These are phyloP conservation scores for Rugalucina vietnamica DNA, from an alignment of 2,888 invertebrate genomes.

Conservation along the genomic window DNA sequence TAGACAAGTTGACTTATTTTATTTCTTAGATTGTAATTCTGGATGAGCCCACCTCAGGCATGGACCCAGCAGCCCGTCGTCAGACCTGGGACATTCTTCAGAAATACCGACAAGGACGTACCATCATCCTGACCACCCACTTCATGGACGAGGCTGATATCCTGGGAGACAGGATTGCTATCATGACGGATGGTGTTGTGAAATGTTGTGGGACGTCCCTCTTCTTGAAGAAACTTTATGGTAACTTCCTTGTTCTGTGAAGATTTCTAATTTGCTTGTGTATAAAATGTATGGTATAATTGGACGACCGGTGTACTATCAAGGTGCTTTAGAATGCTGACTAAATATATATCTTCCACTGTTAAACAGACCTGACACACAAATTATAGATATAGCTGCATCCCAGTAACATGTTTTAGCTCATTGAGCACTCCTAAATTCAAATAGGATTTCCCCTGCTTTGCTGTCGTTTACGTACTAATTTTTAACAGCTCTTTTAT, in stretches of 20 bases:
- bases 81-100: constrained; percentile 90
- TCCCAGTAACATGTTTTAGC: no score
- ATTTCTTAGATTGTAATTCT: constrained; percentile 83
- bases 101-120: constrained; percentile 87
- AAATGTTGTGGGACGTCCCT: constrained; percentile 91
- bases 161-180: constrained; percentile 93
- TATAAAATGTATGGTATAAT: no score
- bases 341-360: no score
- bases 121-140: constrained; percentile 90
- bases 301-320: no score
- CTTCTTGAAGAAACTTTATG: constrained; percentile 91
- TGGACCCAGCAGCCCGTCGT: constrained; percentile 86
- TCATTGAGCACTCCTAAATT: no score
- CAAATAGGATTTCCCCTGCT: no score
- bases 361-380: no score
- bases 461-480: no score
- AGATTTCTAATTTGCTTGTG: no score
- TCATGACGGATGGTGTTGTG: constrained; percentile 92
- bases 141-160: constrained; percentile 96
- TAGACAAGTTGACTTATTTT: background rate
- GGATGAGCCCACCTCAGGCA: constrained; percentile 85
- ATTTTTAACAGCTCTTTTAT: no score
- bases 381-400: no score
- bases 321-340: no score
- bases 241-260: constrained; percentile 81